Percentiles rank a stretch among this genome's conserved stretches.
phyloP scores from a whole-genome alignment of 2,888 invertebrate species.

The Xylocampa areola region DNA sequence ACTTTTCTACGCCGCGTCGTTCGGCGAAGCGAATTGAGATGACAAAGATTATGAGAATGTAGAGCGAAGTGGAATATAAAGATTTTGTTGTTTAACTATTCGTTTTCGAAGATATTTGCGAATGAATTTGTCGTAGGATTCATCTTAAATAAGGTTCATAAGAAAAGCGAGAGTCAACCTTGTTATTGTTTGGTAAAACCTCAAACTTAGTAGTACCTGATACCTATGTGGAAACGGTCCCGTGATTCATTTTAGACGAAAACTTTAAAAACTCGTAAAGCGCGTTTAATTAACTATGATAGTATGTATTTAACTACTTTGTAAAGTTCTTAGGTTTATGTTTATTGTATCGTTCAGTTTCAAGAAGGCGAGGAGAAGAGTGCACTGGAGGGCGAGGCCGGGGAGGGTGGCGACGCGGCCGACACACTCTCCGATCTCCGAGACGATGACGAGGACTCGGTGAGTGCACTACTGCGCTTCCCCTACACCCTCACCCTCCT shows the following conservation, averaged over 20 bases:
- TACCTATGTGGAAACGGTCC: background rate
- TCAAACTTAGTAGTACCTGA: too few species aligned
- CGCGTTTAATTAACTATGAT: background rate
- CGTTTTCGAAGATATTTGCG: too few species aligned
- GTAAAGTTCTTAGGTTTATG: slow-evolving; percentile 16
- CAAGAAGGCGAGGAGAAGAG: slow-evolving; percentile 80
- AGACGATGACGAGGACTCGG: slow-evolving; percentile 92
- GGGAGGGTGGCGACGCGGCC: slow-evolving; percentile 74
- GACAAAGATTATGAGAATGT: slow-evolving; percentile 19
- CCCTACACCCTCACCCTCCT: slow-evolving; percentile 47
- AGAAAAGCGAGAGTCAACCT: too few species aligned
- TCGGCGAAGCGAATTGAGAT: slow-evolving; percentile 25
- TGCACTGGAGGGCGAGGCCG: slow-evolving; percentile 71
- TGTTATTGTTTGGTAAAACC: too few species aligned
- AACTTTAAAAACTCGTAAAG: background rate
- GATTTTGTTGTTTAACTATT: slow-evolving; percentile 4
- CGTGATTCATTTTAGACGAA: slow-evolving; percentile 8
- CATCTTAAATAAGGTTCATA: too few species aligned
- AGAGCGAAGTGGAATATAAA: slow-evolving; percentile 25
- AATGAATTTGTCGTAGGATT: too few species aligned
- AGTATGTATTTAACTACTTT: background rate
- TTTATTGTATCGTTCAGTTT: slow-evolving; percentile 64
- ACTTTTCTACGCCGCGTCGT: slow-evolving; percentile 16
- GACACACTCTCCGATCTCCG: slow-evolving; percentile 87
- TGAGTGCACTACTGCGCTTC: slow-evolving; percentile 87